Base-by-base conservation (phyloP, 2,888 invertebrate species). In the Ischnura elegans region DNA sequence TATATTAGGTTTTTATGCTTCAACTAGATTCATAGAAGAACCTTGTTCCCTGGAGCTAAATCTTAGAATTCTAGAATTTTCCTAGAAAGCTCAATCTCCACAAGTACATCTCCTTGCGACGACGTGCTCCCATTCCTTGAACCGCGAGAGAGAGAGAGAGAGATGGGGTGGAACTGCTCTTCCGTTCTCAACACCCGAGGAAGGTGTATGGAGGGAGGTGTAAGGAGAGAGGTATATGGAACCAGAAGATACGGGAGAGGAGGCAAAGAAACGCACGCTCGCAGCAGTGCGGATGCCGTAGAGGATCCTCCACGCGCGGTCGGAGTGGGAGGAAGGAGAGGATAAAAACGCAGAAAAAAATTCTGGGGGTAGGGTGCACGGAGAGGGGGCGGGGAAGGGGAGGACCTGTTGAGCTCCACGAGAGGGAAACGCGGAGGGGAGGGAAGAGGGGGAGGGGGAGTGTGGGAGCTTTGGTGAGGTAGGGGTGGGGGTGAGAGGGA, bases 381-480 rank as follows among this genome's bases (percentile, higher is more conserved):
- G 47, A 51, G 51, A 36, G 21, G 43, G 61, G 90, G 43, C 61
- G 13, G 61, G 87, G 19, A 66, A 87, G 61, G n/a, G 61, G 61
- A 4, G 90, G 90, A 90, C 90, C 90, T 90, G 90, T 90, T 90
- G 90, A 90, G 90, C 90, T 36, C 55, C 16, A 55, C 55, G 55
- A 36, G 55, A 43, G 43, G 87, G 13, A 36, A 55, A 13, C 25
- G 16, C 13, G 25, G 47, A 42, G 87, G 42, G 87, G 36, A 51
- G 36, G 87, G 51, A n/a, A 36, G 86, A 42, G 87, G 45, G 86
- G 19, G 45, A 21, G 25, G 19, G 36, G 45, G 85, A 10, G 42
- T 16, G 5, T 21, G 29, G 51, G 8, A 19, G 19, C 51, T 13
- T 19, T 19, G 51, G 51, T 13, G 51, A 21, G 42, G 85, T 43